Evolutionary conservation across 23 tunicate species (phyloP).

Genomic region (Botrylloides violaceus): DNA sequence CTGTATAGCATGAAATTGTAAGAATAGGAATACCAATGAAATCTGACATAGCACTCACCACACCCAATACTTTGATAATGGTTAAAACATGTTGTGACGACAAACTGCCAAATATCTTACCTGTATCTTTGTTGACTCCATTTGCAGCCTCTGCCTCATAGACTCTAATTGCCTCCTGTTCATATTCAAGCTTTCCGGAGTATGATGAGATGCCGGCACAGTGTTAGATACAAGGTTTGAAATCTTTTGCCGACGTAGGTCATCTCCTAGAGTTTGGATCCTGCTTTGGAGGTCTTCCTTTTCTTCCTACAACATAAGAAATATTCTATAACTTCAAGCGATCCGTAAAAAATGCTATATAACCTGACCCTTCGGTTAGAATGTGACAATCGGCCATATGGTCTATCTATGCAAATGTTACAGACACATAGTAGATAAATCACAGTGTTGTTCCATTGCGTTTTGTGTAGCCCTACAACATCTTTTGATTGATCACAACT

Average conservation of each 20-base stretch:
- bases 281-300: slow-evolving; percentile 31
- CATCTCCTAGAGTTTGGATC: slow-evolving; percentile 36
- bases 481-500: no score
- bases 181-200: slow-evolving; percentile 26
- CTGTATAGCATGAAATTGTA: background rate
- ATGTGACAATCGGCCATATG: no score
- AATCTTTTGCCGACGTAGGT: slow-evolving; percentile 6
- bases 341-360: no score
- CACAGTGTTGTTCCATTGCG: no score
- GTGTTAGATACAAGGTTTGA: slow-evolving; percentile 4
- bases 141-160: slow-evolving; percentile 57
- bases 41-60: background rate
- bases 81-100: no score
- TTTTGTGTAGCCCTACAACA: no score
- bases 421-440: no score
- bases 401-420: no score
- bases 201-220: slow-evolving; percentile 2
- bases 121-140: slow-evolving; percentile 79
- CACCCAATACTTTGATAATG: background rate
- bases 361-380: no score
- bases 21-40: background rate
- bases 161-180: slow-evolving; percentile 71
- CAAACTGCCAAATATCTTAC: no score
- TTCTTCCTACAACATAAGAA: no score
- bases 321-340: no score